Evolutionary conservation across 1,140 invertebrate genomes (phyloP), one percentile per base, ranked within the genome.

Genomic region (Heliconius eleuchia): DNA sequence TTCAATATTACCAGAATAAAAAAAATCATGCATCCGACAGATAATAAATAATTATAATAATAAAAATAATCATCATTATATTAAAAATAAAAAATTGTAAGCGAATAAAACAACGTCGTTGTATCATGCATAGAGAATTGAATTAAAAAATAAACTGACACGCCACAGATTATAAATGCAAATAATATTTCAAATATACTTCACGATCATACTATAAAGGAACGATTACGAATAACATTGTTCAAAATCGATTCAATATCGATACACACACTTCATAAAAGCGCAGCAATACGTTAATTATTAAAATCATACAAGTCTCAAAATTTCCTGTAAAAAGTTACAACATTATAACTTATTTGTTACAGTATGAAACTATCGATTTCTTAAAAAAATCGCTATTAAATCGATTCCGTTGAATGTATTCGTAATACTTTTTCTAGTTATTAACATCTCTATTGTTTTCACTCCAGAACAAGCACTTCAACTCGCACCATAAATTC

Each of bases 51-150:
- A 66, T 66, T 66, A 30, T 66, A 66, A 66, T 82, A 80, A 74
- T 75, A 81, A 86, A 71, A 76, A 66, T 60, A 82, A 88, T 82
- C 74, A 82, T 88, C 86, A 86, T 84, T 82, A 30, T 88, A 88
- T 90, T 86, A 73, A 86, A 86, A 82, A 76, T 46, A 19, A 73
- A 89, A 80, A 86, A 83, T 79, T 85, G 84, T 89, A 89, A 89
- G 89, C 86, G 76, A 90, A 89, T 86, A 91, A 91, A 92, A 89
- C 89, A 90, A 91, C 89, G 92, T 92, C 88, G 88, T 92, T 91
- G 89, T 91, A 74, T 75, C 80, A 82, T 82, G 80, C 80, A 74
- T 52, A 52, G 57, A 52, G 57, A 23, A 66, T 66, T 27, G 60
- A 16, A 66, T 66, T 66, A 16, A 71, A 84, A 83, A 82, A 82